Percentiles rank a stretch among this genome's conserved stretches.
phyloP scores from a whole-genome alignment of 2,797 vertebrate species.

The Coregonus suidteri region DNA sequence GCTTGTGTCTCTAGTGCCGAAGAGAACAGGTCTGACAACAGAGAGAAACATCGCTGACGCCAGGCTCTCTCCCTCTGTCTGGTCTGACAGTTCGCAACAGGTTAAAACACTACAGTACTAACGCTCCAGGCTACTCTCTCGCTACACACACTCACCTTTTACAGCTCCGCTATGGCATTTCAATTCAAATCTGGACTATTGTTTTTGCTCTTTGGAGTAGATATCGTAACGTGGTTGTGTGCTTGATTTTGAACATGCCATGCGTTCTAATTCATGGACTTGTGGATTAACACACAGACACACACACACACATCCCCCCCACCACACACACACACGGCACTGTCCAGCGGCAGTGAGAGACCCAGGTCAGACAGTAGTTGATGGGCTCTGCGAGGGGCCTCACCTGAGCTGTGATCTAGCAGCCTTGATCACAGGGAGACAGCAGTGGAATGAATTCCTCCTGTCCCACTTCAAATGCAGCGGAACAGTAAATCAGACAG shows the following conservation, averaged over 20 bases:
- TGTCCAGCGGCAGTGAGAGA: too few relatives aligned
- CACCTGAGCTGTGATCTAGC: conserved; percentile 79
- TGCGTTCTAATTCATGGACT: neutral
- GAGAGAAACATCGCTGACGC: conserved; percentile 53
- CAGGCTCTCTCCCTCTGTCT: conserved; percentile 60
- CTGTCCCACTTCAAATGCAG: conserved; percentile 91
- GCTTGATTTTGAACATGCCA: neutral
- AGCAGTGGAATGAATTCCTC: conserved; percentile 89
- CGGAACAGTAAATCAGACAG: conserved; percentile 90
- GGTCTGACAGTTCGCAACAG: conserved; percentile 51
- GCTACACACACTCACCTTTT: conserved; percentile 25
- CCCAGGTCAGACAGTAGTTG: too few relatives aligned
- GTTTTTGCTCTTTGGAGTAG: neutral
- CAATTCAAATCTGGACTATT: neutral
- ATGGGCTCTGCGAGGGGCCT: too few relatives aligned
- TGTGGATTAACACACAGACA: too few relatives aligned
- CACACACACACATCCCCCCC: too few relatives aligned
- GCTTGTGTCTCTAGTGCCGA: conserved; percentile 57
- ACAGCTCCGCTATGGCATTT: neutral
- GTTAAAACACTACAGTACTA: conserved; percentile 58
- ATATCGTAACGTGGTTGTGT: neutral
- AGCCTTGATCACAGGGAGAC: conserved; percentile 89
- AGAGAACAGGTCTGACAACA: conserved; percentile 59
- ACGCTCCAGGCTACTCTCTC: conserved; percentile 58
- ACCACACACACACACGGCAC: too few relatives aligned